A percentile compares a stretch with the other conserved stretches of the same genome.
Evolutionary conservation across 2,113 vertebrate species (phyloP).

Genomic region (Ovibos moschatus): DNA sequence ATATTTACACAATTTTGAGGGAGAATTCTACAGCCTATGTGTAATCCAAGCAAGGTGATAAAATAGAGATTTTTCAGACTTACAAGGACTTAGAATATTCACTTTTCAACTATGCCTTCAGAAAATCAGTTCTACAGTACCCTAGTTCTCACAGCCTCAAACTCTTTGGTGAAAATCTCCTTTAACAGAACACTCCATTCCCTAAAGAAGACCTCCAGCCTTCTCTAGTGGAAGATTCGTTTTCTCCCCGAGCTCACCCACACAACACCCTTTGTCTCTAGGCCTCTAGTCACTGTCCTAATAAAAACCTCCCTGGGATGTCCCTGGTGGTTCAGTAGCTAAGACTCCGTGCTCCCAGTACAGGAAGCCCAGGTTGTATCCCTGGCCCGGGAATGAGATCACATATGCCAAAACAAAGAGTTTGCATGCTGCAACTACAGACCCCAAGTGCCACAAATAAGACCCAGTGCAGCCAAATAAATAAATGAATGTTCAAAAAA

Average conservation of each 20-base stretch:
- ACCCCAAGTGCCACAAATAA: background rate
- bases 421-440: background rate
- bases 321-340: background rate
- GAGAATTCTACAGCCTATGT: background rate
- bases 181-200: background rate
- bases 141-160: background rate
- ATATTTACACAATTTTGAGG: background rate
- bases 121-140: background rate
- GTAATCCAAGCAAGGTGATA: background rate
- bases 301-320: background rate
- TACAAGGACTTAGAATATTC: background rate
- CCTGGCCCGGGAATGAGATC: background rate
- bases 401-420: background rate
- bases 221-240: background rate
- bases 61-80: background rate
- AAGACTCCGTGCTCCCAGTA: background rate
- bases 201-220: background rate
- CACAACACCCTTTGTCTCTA: background rate
- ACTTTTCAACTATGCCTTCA: background rate
- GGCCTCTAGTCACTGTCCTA: background rate
- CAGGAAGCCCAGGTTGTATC: background rate
- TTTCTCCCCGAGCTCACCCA: background rate
- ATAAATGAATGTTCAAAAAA: background rate
- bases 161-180: background rate
- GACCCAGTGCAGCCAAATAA: background rate